Conservation (phyloP, 1,140 invertebrate genomes). For the Oryzaephilus surinamensis region DNA sequence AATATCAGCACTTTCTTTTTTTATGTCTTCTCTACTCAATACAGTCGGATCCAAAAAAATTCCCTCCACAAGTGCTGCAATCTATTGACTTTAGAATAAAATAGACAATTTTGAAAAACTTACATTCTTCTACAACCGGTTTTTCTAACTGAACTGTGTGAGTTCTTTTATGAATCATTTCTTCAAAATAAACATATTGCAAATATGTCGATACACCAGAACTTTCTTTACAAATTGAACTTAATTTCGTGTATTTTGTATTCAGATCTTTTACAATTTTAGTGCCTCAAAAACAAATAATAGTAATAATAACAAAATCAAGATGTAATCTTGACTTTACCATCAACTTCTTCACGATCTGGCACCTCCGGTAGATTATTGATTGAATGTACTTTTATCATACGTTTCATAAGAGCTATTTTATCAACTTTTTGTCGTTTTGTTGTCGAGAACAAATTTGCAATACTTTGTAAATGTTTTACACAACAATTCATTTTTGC, state of each 20-base stretch:
- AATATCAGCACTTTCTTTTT: conserved; percentile 29
- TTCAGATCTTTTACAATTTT: conserved; percentile 4
- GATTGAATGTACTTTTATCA: background rate
- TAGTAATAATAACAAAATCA: too few relatives aligned
- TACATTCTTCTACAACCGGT: conserved; percentile 21
- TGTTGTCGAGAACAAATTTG: background rate
- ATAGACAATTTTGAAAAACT: conserved; percentile 1
- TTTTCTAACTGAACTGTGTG: conserved; percentile 7
- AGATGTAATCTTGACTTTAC: too few relatives aligned
- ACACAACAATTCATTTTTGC: background rate
- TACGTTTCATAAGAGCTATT: background rate
- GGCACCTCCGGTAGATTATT: background rate
- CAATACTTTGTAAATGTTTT: background rate
- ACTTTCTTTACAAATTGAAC: background rate
- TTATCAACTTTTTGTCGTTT: background rate
- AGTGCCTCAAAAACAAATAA: background rate
- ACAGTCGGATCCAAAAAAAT: conserved; percentile 24
- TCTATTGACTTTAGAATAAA: conserved; percentile 1
- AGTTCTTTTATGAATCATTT: conserved; percentile 14
- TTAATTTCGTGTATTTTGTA: conserved; percentile 17
- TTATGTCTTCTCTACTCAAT: conserved; percentile 27
- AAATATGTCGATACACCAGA: conserved; percentile 11
- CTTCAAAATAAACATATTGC: too few relatives aligned
- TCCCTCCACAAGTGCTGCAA: conserved; percentile 24
- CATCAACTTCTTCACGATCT: background rate